These are phyloP conservation scores for Corythornis cristatus DNA, from an alignment of 2,113 vertebrate genomes.

Conservation along the genomic window DNA sequence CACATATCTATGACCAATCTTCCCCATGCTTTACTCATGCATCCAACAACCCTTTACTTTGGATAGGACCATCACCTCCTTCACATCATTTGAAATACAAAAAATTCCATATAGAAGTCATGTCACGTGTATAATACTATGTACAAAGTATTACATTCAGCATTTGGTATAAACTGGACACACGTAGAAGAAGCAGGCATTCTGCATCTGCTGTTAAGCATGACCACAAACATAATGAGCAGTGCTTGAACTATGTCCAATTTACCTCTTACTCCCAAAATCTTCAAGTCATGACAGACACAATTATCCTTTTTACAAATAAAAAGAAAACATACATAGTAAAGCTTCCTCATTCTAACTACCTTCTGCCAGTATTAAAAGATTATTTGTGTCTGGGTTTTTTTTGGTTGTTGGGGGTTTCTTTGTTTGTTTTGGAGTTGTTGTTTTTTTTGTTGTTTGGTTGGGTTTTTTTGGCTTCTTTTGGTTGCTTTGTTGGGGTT, in stretches of 20 bases:
- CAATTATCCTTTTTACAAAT: not conserved
- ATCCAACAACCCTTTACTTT: not conserved
- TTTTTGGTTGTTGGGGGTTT: not conserved
- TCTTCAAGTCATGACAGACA: not conserved
- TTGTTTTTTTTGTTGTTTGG: not conserved
- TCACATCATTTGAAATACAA: rapidly evolving
- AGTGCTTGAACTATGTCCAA: not conserved
- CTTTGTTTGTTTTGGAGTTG: too few relatives aligned
- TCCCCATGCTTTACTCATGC: too few relatives aligned
- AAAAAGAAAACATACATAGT: not conserved
- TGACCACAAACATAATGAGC: not conserved
- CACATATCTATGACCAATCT: not conserved
- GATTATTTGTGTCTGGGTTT: not conserved
- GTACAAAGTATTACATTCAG: not conserved
- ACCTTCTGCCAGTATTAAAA: not conserved
- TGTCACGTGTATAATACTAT: rapidly evolving
- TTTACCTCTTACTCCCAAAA: not conserved
- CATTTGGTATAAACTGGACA: not conserved
- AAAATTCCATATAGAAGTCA: not conserved
- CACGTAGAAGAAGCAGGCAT: not conserved
- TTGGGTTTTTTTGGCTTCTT: not conserved
- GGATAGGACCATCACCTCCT: not conserved
- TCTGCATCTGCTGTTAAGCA: not conserved
- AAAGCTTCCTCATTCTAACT: not conserved
- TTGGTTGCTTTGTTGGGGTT: not conserved